A percentile compares a stretch with the other conserved stretches of the same genome.
phyloP scores from a whole-genome alignment of 2,113 vertebrate species.

The zebrafish (Danio rerio) region GRCz12tu NC_133197.1:11320001-11320500 shows the following conservation, averaged over 20 bases:
- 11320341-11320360: neutral
- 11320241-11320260: neutral
- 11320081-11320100: neutral
- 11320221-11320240: neutral
- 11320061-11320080: too few relatives aligned
- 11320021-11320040: neutral
- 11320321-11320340: too few relatives aligned
- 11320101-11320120: neutral
- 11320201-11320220: neutral
- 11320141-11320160: neutral
- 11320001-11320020: too few relatives aligned
- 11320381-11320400: neutral
- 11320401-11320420: neutral
- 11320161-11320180: neutral
- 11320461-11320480: too few relatives aligned
- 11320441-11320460: neutral
- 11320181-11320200: neutral
- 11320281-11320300: fast-evolving
- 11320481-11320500: too few relatives aligned
- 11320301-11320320: too few relatives aligned
- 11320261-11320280: neutral
- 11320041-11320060: neutral
- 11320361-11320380: neutral
- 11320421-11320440: neutral
- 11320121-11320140: fast-evolving